Conservation (phyloP, 1,140 invertebrate genomes). For the Meloidogyne hapla region DNA sequence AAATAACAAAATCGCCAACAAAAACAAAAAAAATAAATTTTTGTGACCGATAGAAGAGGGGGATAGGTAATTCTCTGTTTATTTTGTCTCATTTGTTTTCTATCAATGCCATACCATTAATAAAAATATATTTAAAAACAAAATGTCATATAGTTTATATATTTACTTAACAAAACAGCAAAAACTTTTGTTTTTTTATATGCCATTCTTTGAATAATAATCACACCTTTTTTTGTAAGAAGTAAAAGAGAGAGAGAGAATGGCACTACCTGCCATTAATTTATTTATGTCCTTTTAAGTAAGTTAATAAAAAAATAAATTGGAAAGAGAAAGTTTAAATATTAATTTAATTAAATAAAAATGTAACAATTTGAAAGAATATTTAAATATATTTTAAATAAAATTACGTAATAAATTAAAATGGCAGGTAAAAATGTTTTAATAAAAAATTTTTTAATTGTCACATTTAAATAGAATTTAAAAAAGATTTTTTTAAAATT, state of each 20-base stretch:
- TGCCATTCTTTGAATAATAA: not conserved
- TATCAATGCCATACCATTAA: not conserved
- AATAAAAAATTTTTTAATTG: too few relatives aligned
- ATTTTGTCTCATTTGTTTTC: not conserved
- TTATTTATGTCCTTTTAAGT: not conserved
- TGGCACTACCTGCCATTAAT: not conserved
- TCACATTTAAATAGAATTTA: too few relatives aligned
- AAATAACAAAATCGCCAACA: not conserved
- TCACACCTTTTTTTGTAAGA: not conserved
- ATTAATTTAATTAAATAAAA: not conserved
- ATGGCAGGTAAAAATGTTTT: too few relatives aligned
- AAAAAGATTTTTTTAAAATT: too few relatives aligned
- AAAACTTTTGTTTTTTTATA: not conserved
- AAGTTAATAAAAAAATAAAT: not conserved
- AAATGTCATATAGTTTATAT: too few relatives aligned
- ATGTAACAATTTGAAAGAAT: too few relatives aligned
- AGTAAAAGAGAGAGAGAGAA: not conserved
- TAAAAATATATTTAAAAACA: too few relatives aligned
- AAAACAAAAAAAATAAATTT: not conserved
- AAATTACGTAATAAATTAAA: too few relatives aligned
- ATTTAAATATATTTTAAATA: too few relatives aligned
- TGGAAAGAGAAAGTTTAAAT: not conserved
- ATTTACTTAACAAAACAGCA: too few relatives aligned
- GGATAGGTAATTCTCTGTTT: not conserved
- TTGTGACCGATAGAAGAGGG: not conserved